phyloP scores from a whole-genome alignment of 2,888 invertebrate genomes.

The Troides aeacus region DNA sequence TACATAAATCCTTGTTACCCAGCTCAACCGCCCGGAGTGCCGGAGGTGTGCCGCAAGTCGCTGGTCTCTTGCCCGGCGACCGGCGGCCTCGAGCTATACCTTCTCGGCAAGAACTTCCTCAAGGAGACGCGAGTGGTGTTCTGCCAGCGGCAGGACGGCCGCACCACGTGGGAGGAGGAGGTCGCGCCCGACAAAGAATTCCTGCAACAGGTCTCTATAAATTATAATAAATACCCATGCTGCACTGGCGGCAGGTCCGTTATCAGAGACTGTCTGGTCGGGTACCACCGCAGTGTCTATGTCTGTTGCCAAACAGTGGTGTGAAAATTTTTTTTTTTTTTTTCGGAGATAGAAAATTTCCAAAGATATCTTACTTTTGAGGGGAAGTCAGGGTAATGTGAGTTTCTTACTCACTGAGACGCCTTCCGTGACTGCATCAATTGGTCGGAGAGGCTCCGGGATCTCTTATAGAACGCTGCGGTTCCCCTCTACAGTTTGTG shows the following conservation, averaged over 20 bases:
- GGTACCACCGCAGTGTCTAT: too few species aligned
- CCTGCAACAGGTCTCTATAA: conserved; percentile 85
- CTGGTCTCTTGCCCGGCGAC: conserved; percentile 87
- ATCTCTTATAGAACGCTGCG: too few species aligned
- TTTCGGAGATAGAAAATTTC: too few species aligned
- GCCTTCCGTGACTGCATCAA: too few species aligned
- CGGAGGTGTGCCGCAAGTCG: conserved; percentile 95
- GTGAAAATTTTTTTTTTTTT: too few species aligned
- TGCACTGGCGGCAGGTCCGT: neutral
- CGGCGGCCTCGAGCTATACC: conserved; percentile 91
- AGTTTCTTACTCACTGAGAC: too few species aligned
- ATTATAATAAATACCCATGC: neutral
- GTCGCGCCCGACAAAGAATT: conserved; percentile 94
- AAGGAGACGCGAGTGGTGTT: conserved; percentile 94
- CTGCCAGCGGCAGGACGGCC: conserved; percentile 80
- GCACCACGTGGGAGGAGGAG: conserved; percentile 87
- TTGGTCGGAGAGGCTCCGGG: too few species aligned
- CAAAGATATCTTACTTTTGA: too few species aligned
- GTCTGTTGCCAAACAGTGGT: too few species aligned
- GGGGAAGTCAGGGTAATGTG: too few species aligned
- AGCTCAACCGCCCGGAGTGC: conserved; percentile 96
- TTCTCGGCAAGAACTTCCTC: conserved; percentile 94
- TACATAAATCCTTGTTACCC: conserved; percentile 21
- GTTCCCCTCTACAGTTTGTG: too few species aligned
- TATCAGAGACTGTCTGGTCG: neutral